phyloP scores from a whole-genome alignment of 2,113 vertebrate genomes.

The Kobus ellipsiprymnus region DNA sequence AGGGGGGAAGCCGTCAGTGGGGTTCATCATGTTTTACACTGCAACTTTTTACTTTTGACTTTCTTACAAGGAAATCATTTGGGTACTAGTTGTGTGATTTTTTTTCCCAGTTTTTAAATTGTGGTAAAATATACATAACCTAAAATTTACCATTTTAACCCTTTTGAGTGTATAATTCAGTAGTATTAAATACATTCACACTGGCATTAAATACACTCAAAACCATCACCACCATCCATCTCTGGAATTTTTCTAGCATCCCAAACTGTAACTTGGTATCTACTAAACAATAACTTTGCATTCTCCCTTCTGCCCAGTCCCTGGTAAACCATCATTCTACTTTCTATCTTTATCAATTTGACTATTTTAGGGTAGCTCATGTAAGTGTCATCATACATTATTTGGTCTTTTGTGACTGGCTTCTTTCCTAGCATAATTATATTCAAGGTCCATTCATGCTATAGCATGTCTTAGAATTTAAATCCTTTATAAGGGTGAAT shows the following conservation, averaged over 20 bases:
- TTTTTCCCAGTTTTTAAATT: not conserved
- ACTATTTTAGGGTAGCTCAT: not conserved
- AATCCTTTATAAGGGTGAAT: not conserved
- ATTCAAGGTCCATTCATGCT: not conserved
- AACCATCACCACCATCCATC: not conserved
- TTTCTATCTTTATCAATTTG: not conserved
- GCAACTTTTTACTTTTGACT: not conserved
- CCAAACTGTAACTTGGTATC: not conserved
- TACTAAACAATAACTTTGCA: not conserved
- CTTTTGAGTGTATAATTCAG: not conserved
- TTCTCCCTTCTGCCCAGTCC: not conserved
- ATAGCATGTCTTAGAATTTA: not conserved
- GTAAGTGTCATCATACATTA: not conserved
- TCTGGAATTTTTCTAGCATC: not conserved
- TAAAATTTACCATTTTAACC: not conserved
- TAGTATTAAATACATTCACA: not conserved
- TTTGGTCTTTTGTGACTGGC: not conserved
- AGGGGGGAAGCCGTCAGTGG: not conserved
- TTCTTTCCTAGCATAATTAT: not conserved
- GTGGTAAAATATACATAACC: not conserved
- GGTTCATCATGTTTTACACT: not conserved
- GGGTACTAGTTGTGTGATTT: not conserved
- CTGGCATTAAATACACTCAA: not conserved
- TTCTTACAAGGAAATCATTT: not conserved
- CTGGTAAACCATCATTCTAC: not conserved